Conservation (phyloP, 2,888 invertebrate genomes). For the Oscheius sp. region DNA sequence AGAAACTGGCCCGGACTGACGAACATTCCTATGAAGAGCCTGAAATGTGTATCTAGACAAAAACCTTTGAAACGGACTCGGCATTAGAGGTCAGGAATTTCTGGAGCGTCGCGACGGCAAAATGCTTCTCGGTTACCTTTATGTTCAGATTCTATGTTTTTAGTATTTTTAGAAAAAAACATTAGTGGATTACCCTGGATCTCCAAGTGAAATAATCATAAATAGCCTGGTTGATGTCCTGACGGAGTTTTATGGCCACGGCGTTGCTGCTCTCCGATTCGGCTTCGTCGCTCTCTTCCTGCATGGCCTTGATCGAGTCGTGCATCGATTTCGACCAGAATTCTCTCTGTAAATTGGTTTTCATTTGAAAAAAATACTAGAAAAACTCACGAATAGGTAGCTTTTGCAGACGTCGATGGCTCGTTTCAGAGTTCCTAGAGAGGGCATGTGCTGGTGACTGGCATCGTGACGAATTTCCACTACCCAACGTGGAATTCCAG, state of each 20-base stretch:
- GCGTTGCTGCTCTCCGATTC: neutral
- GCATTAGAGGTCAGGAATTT: neutral
- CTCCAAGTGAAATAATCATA: slow-evolving; percentile 14
- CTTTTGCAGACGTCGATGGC: slow-evolving; percentile 80
- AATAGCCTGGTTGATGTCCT: slow-evolving; percentile 3
- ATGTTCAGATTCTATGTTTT: slow-evolving; percentile 2
- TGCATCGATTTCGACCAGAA: slow-evolving; percentile 40
- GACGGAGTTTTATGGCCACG: neutral
- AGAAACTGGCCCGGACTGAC: neutral
- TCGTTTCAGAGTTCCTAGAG: slow-evolving; percentile 79
- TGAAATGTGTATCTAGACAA: neutral
- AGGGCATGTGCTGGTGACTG: slow-evolving; percentile 82
- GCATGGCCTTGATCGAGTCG: slow-evolving; percentile 33
- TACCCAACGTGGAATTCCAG: slow-evolving; percentile 85
- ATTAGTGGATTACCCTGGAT: neutral
- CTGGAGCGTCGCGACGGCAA: neutral
- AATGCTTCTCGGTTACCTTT: neutral
- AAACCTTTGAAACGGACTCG: slow-evolving; percentile 8
- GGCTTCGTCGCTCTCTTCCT: neutral
- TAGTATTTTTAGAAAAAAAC: neutral
- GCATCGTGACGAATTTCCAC: slow-evolving; percentile 84
- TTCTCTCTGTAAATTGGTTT: slow-evolving; percentile 18
- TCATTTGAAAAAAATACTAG: neutral
- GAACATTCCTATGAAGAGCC: slow-evolving; percentile 4
- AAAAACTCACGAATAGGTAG: slow-evolving; percentile 79